phyloP scores from a whole-genome alignment of 2,113 vertebrate genomes.

The Pica pica region DNA sequence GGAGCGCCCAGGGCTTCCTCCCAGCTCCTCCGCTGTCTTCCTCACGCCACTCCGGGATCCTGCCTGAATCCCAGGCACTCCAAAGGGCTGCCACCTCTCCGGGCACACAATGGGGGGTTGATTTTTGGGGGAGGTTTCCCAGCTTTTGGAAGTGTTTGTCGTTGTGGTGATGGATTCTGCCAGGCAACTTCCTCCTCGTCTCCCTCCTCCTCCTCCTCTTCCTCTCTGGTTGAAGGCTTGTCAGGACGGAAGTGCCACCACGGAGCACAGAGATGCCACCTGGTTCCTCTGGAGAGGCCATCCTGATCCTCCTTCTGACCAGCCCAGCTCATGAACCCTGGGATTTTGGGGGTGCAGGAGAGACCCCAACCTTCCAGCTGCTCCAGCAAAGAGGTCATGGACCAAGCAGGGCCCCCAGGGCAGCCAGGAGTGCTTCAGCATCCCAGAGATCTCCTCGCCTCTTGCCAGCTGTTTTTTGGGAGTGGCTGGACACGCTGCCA shows the following conservation, averaged over 20 bases:
- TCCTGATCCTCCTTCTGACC: background rate
- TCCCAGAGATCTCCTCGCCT: background rate
- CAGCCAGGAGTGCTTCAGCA: background rate
- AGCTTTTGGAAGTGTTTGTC: background rate
- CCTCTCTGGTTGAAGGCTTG: background rate
- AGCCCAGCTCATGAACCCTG: rapidly evolving
- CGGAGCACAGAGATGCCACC: rapidly evolving
- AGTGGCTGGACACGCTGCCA: rapidly evolving
- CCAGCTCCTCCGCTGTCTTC: background rate
- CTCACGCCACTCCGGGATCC: rapidly evolving
- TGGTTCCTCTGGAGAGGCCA: background rate
- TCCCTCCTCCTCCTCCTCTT: background rate
- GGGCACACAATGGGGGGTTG: rapidly evolving
- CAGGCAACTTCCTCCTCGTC: background rate
- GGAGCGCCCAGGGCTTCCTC: background rate
- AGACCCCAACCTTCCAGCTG: rapidly evolving
- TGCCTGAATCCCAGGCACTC: rapidly evolving
- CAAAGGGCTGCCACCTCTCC: background rate
- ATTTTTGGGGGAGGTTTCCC: background rate
- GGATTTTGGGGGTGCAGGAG: background rate
- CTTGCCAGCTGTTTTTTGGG: rapidly evolving
- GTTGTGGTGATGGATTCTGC: background rate
- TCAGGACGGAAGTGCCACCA: background rate
- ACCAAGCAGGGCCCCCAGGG: background rate
- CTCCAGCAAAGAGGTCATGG: background rate